These are phyloP conservation scores for Indri indri DNA, from an alignment of 2,113 vertebrate species.

Conservation along the genomic window DNA sequence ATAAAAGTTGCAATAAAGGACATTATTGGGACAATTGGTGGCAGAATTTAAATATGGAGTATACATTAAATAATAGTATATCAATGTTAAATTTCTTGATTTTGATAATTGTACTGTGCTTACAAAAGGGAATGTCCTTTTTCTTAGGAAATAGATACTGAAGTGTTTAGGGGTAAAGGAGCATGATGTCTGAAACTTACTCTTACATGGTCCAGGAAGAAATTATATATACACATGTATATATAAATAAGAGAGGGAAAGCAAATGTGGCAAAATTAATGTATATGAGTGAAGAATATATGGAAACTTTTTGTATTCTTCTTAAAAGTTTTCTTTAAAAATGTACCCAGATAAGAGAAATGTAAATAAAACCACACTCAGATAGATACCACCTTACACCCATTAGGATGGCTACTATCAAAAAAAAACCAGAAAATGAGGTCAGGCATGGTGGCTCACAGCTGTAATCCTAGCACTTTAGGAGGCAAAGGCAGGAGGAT, in stretches of 20 bases:
- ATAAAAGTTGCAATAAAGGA: not conserved
- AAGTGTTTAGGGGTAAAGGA: not conserved
- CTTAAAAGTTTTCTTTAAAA: slow-evolving; percentile 22
- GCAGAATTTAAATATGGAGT: not conserved
- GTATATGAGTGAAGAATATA: not conserved
- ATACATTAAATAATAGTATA: not conserved
- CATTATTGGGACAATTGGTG: not conserved
- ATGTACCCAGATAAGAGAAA: not conserved
- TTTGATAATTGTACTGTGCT: not conserved
- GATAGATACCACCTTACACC: not conserved
- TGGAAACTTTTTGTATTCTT: not conserved
- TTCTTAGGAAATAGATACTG: not conserved
- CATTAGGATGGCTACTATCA: not conserved
- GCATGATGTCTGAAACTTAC: not conserved
- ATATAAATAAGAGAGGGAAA: not conserved
- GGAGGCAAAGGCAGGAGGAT: too few relatives aligned
- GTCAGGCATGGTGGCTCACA: too few relatives aligned
- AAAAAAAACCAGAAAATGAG: not conserved
- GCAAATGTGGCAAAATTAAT: not conserved
- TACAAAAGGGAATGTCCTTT: not conserved
- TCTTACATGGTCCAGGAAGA: not conserved
- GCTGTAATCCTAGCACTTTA: too few relatives aligned
- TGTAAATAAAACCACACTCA: not conserved
- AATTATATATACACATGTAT: not conserved
- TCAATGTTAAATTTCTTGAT: not conserved